Conservation (phyloP, 2,797 vertebrate genomes). For the Hippopotamyrus pictus region DNA sequence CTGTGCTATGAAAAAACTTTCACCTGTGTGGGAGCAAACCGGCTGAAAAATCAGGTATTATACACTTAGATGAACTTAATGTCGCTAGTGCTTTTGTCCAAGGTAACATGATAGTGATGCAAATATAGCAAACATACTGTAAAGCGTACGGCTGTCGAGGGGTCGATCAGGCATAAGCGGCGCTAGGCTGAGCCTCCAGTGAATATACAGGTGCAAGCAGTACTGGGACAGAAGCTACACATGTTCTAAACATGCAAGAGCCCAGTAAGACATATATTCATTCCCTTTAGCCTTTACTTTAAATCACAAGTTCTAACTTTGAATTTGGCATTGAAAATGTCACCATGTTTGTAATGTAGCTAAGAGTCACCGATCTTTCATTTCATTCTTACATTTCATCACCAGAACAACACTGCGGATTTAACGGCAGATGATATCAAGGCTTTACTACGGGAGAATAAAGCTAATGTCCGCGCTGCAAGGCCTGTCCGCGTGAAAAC, state of each 20-base stretch:
- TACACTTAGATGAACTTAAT: conserved; percentile 27
- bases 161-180: not conserved
- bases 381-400: conserved; percentile 1
- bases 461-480: conserved; percentile 40
- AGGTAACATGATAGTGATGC: not conserved
- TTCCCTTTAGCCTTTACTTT: not conserved
- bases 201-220: not conserved
- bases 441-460: conserved; percentile 41
- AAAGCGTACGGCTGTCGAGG: not conserved
- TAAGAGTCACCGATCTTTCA: not conserved
- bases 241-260: not conserved
- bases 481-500: conserved; percentile 33
- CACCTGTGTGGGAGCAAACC: conserved; percentile 54
- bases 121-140: not conserved
- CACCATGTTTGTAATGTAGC: not conserved
- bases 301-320: not conserved
- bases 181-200: not conserved
- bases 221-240: not conserved
- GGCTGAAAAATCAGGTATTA: conserved; percentile 25
- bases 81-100: not conserved
- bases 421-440: conserved; percentile 40
- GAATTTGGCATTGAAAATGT: not conserved
- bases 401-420: conserved; percentile 37
- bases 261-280: conserved; percentile 11
- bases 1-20: conserved; percentile 53